Conservation (phyloP, 2,797 vertebrate species). For the Sparidentex hasta region DNA sequence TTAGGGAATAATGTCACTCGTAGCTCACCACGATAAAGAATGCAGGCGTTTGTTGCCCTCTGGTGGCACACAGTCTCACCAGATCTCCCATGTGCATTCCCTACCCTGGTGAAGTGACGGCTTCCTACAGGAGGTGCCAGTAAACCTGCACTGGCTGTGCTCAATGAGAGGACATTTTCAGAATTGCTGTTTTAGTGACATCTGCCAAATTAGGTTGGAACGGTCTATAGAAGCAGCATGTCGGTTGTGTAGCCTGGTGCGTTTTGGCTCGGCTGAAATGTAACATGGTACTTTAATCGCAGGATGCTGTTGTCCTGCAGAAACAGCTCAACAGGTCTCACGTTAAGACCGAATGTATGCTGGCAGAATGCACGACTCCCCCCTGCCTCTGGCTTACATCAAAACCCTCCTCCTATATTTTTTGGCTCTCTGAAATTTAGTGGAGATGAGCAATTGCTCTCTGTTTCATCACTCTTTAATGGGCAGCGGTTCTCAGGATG, state of each 20-base stretch:
- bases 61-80: conserved; percentile 24
- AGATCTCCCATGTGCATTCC: neutral
- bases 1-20: neutral
- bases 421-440: conserved; percentile 33
- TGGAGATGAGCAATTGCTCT: conserved; percentile 53
- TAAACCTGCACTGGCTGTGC: conserved; percentile 30
- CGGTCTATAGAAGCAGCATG: conserved; percentile 26
- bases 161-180: conserved; percentile 30
- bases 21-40: neutral
- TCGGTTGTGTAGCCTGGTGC: conserved; percentile 12
- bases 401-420: conserved; percentile 30
- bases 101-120: neutral
- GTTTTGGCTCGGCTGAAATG: conserved; percentile 32
- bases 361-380: conserved; percentile 8
- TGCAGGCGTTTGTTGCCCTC: conserved; percentile 52
- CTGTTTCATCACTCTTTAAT: conserved; percentile 77
- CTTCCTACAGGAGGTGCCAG: conserved; percentile 12
- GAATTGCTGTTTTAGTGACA: conserved; percentile 5
- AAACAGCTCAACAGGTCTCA: conserved; percentile 26
- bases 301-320: conserved; percentile 28
- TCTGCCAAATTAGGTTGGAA: conserved; percentile 41
- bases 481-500: conserved; percentile 48
- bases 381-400: neutral
- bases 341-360: conserved; percentile 22
- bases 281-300: conserved; percentile 2